phyloP scores from a whole-genome alignment of 2,888 invertebrate species.

The Drosophila engyochracea region DNA sequence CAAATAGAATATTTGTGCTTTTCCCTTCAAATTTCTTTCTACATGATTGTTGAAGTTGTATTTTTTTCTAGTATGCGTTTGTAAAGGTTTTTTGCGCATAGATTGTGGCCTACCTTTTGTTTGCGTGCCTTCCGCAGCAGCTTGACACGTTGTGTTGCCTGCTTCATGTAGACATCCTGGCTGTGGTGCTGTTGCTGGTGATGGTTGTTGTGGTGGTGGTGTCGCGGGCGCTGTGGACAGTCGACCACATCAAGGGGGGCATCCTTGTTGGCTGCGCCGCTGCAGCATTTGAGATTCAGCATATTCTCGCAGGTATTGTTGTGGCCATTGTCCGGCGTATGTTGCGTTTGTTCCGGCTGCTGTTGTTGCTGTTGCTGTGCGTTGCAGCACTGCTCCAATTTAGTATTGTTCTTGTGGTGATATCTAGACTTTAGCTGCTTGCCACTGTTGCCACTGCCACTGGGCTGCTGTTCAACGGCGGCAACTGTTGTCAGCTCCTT shows the following conservation, averaged over 20 bases:
- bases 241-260: slow-evolving; percentile 51
- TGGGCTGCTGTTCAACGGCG: slow-evolving; percentile 43
- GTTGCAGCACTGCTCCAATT: slow-evolving; percentile 71
- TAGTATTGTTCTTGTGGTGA: slow-evolving; percentile 75
- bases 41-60: neutral
- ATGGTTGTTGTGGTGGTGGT: slow-evolving; percentile 45
- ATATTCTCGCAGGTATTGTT: slow-evolving; percentile 84
- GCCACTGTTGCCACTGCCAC: slow-evolving; percentile 47
- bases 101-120: slow-evolving; percentile 83
- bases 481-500: slow-evolving; percentile 58
- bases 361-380: slow-evolving; percentile 39
- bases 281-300: slow-evolving; percentile 83
- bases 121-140: slow-evolving; percentile 85
- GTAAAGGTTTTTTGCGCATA: slow-evolving; percentile 9
- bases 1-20: neutral
- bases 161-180: slow-evolving; percentile 83
- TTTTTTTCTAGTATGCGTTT: neutral
- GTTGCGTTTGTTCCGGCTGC: slow-evolving; percentile 46
- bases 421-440: slow-evolving; percentile 58
- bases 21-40: neutral
- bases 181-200: slow-evolving; percentile 44
- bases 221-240: slow-evolving; percentile 47
- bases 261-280: slow-evolving; percentile 56
- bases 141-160: slow-evolving; percentile 84
- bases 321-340: slow-evolving; percentile 75